phyloP scores from a whole-genome alignment of 37 sponge, comb jelly and placozoan genomes.

The Beroe forskalii region DNA sequence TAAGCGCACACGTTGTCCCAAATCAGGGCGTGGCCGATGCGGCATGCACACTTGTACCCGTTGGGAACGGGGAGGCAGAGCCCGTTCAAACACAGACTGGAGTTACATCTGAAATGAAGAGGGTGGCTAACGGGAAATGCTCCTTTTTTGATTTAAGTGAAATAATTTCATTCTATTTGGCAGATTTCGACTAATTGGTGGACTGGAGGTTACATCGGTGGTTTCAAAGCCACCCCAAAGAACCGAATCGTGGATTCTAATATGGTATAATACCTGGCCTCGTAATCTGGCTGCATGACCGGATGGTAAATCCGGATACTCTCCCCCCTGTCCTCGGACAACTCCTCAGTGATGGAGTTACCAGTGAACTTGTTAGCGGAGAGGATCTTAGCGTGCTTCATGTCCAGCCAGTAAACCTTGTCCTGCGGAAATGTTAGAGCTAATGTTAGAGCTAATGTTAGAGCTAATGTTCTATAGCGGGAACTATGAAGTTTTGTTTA shows the following conservation, averaged over 20 bases:
- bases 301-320: not conserved
- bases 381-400: not conserved
- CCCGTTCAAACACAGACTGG: not conserved
- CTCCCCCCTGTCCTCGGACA: not conserved
- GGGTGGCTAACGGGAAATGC: no score
- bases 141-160: no score
- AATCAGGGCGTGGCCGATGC: not conserved
- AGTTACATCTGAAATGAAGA: not conserved
- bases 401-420: not conserved
- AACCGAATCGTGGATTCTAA: no score
- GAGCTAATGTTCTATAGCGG: no score
- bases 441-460: no score
- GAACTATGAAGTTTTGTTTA: no score
- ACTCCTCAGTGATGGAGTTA: not conserved
- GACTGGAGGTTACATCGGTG: no score
- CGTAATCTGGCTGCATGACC: conserved; percentile 2
- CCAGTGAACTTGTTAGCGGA: conserved; percentile 49
- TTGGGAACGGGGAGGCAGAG: conserved; percentile 6
- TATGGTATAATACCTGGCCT: no score
- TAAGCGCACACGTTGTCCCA: not conserved
- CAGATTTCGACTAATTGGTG: no score
- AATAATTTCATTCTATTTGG: no score
- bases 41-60: conserved; percentile 2
- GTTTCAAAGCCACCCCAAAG: no score
- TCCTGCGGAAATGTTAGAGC: conserved; percentile 30